Conservation (phyloP, 2,888 invertebrate species). For the Himalopsyche tibetana region DNA sequence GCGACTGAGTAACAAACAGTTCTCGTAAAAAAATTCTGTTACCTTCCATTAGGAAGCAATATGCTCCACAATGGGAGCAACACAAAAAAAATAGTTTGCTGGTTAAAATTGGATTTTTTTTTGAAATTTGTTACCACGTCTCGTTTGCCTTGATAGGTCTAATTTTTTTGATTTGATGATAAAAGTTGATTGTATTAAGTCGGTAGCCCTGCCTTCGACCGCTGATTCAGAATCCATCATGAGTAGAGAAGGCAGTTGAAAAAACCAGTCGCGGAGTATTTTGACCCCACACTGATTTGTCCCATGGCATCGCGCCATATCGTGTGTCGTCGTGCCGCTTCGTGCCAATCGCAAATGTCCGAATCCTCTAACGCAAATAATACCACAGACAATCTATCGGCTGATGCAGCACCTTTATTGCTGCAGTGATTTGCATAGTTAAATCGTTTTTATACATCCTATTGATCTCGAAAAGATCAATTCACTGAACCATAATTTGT, state of each 20-base stretch:
- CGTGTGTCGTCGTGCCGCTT: slow-evolving; percentile 14
- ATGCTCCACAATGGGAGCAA: no score
- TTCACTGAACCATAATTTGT: no score
- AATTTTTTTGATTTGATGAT: no score
- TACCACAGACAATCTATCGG: neutral
- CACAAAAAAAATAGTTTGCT: no score
- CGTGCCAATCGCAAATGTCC: slow-evolving; percentile 19
- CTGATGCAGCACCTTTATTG: neutral
- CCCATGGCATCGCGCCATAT: slow-evolving; percentile 14
- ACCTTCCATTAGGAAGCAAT: no score
- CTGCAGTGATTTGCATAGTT: neutral
- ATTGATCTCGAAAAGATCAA: no score
- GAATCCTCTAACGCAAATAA: slow-evolving; percentile 4
- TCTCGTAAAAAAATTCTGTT: no score
- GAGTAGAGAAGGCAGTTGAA: neutral
- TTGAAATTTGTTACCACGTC: no score
- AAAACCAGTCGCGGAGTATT: slow-evolving; percentile 18
- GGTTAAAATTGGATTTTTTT: no score
- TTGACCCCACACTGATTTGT: slow-evolving; percentile 6
- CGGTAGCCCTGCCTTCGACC: neutral
- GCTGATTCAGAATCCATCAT: slow-evolving; percentile 12
- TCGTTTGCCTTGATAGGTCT: no score
- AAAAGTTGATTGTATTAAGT: neutral
- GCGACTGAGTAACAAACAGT: no score
- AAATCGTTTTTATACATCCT: no score